phyloP scores from a whole-genome alignment of 2,797 vertebrate species.

The Caiman crocodilus region DNA sequence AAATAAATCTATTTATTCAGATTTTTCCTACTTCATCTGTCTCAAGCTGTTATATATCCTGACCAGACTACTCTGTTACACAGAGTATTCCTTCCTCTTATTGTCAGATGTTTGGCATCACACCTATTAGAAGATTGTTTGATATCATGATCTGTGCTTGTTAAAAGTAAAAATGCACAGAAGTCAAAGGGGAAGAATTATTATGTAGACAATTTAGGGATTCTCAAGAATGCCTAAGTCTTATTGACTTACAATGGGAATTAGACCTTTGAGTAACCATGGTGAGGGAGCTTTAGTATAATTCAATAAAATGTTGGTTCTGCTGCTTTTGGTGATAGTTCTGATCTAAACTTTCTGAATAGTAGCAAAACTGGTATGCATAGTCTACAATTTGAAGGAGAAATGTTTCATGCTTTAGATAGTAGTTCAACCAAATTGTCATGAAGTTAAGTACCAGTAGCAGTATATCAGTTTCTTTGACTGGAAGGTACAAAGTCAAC shows the following conservation, averaged over 20 bases:
- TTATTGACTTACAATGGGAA: neutral
- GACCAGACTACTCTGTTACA: neutral
- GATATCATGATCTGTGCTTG: neutral
- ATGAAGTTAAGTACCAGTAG: neutral
- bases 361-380: neutral
- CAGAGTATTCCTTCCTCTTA: neutral
- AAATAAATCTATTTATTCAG: neutral
- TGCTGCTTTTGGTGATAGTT: neutral
- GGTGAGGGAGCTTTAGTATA: neutral
- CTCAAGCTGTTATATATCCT: neutral
- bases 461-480: neutral
- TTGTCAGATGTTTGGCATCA: neutral
- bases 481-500: neutral
- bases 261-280: neutral
- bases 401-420: neutral
- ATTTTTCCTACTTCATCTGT: neutral
- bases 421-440: fast-evolving
- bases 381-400: neutral
- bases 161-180: fast-evolving
- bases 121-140: neutral
- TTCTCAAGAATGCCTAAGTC: too few species aligned
- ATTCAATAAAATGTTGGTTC: neutral
- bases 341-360: neutral
- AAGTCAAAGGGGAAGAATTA: neutral
- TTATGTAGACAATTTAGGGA: neutral